Evolutionary conservation across 1,140 invertebrate species (phyloP), one percentile per base, ranked within the genome.

Genomic region (Pachyrhynchus sulphureomaculatus): DNA sequence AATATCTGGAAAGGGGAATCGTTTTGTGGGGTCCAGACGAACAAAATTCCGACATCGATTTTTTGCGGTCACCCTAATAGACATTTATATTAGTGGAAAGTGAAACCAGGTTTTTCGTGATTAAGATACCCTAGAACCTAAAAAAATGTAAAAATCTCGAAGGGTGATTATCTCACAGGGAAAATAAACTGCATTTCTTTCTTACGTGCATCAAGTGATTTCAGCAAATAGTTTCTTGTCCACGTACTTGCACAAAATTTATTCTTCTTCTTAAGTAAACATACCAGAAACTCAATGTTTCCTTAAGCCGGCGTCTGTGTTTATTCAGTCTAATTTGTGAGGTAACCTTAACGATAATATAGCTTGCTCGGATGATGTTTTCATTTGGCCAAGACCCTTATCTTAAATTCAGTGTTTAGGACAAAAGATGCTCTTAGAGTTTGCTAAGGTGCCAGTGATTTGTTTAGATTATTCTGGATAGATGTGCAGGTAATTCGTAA

Each of bases 341-440:
- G 54, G 29, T 42, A 37, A 32, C 42, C 24, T 37, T 17, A 58
- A n/a, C 55, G 55, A 57, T 58, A 58, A 58, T 58, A 58, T 58
- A 48, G 44, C 42, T 58, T 54, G 37, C 45, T 58, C 45, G 55
- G 44, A 58, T 58, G 42, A 58, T 58, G 55, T 58, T 58, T 58
- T 47, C 55, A 58, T 58, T 58, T 21, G 55, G 32, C 42, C 42
- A 58, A 37, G 45, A 48, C 55, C 42, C 55, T 48, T n/a, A 58
- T 39, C 48, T 48, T 36, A 58, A 58, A 58, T 58, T 58, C 55
- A 29, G 10, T 26, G 17, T 48, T 37, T 58, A 58, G 33, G 42
- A 20, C 44, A 26, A 37, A 15, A 5, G 48, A 17, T 17, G 44
- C 33, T 48, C 52, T 13, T 48, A 26, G 36, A 32, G 39, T 56